Evolutionary conservation across 2,888 invertebrate species (phyloP), one percentile per base, ranked within the genome.

Genomic region (Xylocampa areola): DNA sequence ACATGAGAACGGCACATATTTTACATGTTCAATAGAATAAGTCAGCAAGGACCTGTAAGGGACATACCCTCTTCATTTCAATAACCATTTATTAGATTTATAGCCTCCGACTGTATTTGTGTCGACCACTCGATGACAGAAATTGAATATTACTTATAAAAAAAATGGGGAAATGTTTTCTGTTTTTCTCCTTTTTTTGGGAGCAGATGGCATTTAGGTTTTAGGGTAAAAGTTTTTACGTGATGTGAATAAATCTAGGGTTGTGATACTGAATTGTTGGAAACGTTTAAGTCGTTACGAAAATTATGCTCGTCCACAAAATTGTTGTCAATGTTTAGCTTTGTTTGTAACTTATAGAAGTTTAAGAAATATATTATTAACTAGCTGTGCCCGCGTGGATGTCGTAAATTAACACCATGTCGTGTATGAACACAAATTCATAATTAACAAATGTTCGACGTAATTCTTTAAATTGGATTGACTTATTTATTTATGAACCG

Each of bases 41-140:
- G 77, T 71, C 74, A 74, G 52, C 67, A 66, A 66, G 52, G 73
- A 71, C 73, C 76, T 76, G 74, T 62, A 69, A 76, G 79, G 82
- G 80, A 73, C 73, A 70, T 58, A 79, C 84, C 84, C 82, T 83
- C 84, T 86, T 85, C 86, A 88, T 88, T 87, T 85, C 81, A 84
- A 84, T 83, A 85, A 79, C 86, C 84, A 84, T 86, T 86, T 82
- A 78, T 71, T 68, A 84, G 84, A 88, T 88, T 87, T 89, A 88
- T 87, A 58, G 73, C 53, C 57, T 63, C 68, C 57, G 69, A 77
- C 80, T 79, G 78, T 80, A 76, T 76, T 75, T 65, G 75, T 73
- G 67, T 63, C 51, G 73, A 73, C 64, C 77, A 80, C 72, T 71
- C 79, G 78, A 79, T 81, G 86, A 84, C 82, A 81, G 78, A 71